Conservation (phyloP, 2,888 invertebrate genomes). For the Sinotaia quadrata region DNA sequence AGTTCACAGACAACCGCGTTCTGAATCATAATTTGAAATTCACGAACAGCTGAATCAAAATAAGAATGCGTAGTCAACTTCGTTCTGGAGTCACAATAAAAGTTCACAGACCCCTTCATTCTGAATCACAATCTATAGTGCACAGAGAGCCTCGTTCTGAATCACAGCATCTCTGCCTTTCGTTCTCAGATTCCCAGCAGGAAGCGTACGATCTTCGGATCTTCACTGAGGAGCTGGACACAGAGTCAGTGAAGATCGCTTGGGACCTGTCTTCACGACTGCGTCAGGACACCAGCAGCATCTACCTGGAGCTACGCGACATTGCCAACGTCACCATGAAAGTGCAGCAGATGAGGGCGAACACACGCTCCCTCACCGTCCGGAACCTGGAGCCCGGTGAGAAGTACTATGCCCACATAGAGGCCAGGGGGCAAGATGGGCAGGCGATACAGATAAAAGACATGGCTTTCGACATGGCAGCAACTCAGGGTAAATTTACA, state of each 20-base stretch:
- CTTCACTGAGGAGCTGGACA: slow-evolving; percentile 19
- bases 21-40: no score
- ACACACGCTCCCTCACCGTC: slow-evolving; percentile 24
- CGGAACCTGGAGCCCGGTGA: slow-evolving; percentile 22
- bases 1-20: no score
- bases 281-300: neutral
- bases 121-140: no score
- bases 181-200: slow-evolving; percentile 2
- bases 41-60: no score
- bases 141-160: no score
- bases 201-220: slow-evolving; percentile 1
- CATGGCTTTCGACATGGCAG: slow-evolving; percentile 10
- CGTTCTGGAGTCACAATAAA: no score
- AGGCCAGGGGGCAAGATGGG: neutral
- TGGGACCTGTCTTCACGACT: slow-evolving; percentile 13
- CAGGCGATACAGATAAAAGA: neutral
- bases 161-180: no score
- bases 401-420: slow-evolving; percentile 7
- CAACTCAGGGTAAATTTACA: slow-evolving; percentile 1
- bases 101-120: no score
- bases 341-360: slow-evolving; percentile 17
- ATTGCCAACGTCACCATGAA: slow-evolving; percentile 25
- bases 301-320: slow-evolving; percentile 5
- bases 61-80: no score
- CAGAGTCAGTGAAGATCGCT: slow-evolving; percentile 15